Percentiles rank a stretch among this genome's conserved stretches.
Evolutionary conservation across 1,140 invertebrate genomes (phyloP).

Genomic region (Lerema accius): DNA sequence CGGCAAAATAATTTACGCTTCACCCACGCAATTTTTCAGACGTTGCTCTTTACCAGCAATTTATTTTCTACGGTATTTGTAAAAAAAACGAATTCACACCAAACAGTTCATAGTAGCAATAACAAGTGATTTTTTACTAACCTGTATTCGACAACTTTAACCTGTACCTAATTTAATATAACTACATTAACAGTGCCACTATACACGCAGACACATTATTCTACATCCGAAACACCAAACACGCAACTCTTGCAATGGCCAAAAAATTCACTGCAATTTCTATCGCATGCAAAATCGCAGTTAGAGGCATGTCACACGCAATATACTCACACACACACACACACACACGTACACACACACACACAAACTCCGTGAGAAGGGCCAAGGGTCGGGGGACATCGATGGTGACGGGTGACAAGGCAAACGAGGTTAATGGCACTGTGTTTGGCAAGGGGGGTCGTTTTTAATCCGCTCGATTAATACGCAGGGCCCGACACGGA

Average conservation of each 20-base stretch:
- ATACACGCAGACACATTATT: too few relatives aligned
- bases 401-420: slow-evolving; percentile 27
- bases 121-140: too few relatives aligned
- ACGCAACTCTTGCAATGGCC: background rate
- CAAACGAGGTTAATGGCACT: slow-evolving; percentile 38
- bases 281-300: slow-evolving; percentile 7
- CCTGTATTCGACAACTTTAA: too few relatives aligned
- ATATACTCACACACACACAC: background rate
- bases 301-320: background rate
- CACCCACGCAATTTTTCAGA: too few relatives aligned
- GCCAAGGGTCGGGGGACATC: slow-evolving; percentile 21
- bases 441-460: slow-evolving; percentile 12
- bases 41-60: too few relatives aligned
- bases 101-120: too few relatives aligned
- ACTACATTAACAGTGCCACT: too few relatives aligned
- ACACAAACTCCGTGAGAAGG: slow-evolving; percentile 7
- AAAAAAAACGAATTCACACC: too few relatives aligned
- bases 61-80: too few relatives aligned
- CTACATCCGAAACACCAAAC: too few relatives aligned
- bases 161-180: too few relatives aligned
- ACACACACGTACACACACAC: slow-evolving; percentile 2
- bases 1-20: too few relatives aligned
- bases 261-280: background rate
- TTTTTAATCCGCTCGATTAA: slow-evolving; percentile 34
- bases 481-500: slow-evolving; percentile 4